Conservation (phyloP, 2,888 invertebrate species). For the Tanypteryx hageni region DNA sequence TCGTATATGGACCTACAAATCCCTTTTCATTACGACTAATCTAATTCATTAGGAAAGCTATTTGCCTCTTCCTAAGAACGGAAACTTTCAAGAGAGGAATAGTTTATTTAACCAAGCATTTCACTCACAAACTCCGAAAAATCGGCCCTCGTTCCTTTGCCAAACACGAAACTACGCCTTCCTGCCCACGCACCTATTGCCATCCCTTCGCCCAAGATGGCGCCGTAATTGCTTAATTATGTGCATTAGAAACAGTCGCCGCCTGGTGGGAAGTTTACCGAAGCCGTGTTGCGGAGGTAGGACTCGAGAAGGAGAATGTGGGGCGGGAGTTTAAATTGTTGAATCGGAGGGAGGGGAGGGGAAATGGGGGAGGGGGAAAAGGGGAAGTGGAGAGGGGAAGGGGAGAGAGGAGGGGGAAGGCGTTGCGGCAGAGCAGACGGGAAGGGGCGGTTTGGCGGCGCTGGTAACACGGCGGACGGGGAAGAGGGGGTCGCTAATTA, state of each 20-base stretch:
- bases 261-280: constrained; percentile 45
- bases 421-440: neutral
- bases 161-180: neutral
- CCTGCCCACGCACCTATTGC: neutral
- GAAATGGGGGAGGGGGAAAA: neutral
- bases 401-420: neutral
- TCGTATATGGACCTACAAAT: no score
- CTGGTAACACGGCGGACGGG: no score
- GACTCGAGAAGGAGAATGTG: neutral
- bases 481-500: constrained; percentile 32
- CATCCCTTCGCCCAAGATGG: constrained; percentile 27
- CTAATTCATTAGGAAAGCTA: no score
- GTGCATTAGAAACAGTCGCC: constrained; percentile 62
- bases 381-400: neutral
- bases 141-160: neutral
- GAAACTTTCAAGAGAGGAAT: neutral
- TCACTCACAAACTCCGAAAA: neutral
- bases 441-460: no score
- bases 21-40: no score
- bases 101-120: constrained; percentile 19
- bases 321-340: neutral
- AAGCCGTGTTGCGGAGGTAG: neutral
- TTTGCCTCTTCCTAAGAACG: neutral
- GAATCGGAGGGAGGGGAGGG: neutral
- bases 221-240: constrained; percentile 53